A percentile compares a stretch with the other conserved stretches of the same genome.
Conservation (phyloP, 2,113 vertebrate species). For the Numenius arquata region DNA sequence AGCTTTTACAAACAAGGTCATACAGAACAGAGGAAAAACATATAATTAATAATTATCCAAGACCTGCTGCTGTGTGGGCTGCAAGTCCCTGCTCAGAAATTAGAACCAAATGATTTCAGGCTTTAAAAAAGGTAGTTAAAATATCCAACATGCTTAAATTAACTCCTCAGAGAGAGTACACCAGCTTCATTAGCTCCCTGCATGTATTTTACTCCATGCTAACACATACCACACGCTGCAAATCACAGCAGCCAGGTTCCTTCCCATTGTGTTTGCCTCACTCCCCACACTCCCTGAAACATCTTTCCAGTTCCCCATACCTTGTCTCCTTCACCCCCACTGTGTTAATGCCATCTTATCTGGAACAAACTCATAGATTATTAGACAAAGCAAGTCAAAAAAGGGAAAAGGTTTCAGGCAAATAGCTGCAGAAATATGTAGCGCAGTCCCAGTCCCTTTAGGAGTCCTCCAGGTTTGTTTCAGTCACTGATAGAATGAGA, state of each 20-base stretch:
- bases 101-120: conserved; percentile 38
- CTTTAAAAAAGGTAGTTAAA: conserved; percentile 41
- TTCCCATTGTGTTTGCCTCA: background rate
- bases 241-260: background rate
- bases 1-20: conserved; percentile 55
- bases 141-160: conserved; percentile 23
- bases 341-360: background rate
- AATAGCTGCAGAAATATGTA: background rate
- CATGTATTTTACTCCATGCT: background rate
- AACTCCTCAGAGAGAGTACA: conserved; percentile 6
- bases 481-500: background rate
- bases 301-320: background rate
- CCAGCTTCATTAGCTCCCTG: conserved; percentile 7
- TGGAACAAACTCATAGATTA: background rate
- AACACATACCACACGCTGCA: background rate
- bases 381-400: background rate
- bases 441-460: background rate
- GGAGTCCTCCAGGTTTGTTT: background rate
- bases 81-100: conserved; percentile 52
- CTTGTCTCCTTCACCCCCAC: background rate
- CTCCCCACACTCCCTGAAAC: background rate
- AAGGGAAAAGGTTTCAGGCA: background rate
- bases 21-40: conserved; percentile 42
- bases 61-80: conserved; percentile 43
- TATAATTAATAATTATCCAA: conserved; percentile 61